phyloP scores from a whole-genome alignment of 2,113 vertebrate species.

The Dicrurus megarhynchus region DNA sequence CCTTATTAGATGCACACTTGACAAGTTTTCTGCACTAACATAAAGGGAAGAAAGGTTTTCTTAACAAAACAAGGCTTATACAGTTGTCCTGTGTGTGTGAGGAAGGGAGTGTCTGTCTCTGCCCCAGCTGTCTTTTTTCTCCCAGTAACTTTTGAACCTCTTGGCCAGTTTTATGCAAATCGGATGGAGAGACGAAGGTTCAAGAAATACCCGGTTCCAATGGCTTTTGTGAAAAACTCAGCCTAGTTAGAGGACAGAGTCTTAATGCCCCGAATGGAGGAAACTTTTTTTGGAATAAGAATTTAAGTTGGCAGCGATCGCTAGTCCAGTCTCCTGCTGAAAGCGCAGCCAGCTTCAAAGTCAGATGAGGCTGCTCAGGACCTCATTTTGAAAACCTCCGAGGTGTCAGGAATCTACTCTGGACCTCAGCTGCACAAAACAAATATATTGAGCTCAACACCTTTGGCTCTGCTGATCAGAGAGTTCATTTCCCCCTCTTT shows the following conservation, averaged over 20 bases:
- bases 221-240: background rate
- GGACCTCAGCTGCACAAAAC: background rate
- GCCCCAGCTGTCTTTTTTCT: background rate
- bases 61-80: background rate
- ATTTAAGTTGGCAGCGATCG: background rate
- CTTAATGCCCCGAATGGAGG: background rate
- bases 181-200: background rate
- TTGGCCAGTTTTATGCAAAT: background rate
- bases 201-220: background rate
- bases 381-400: background rate
- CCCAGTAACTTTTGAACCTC: background rate
- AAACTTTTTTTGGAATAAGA: background rate
- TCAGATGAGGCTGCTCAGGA: background rate
- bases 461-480: background rate
- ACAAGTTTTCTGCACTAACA: conserved; percentile 26
- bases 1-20: conserved; percentile 32
- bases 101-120: background rate
- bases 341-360: background rate
- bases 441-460: background rate
- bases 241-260: background rate
- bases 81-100: background rate
- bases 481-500: background rate
- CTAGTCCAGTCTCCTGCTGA: background rate
- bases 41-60: background rate
- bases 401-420: background rate